A percentile compares a stretch with the other conserved stretches of the same genome.
These are phyloP conservation scores for Pygoscelis antarcticus DNA, from an alignment of 2,113 vertebrate species.

Conservation along the genomic window DNA sequence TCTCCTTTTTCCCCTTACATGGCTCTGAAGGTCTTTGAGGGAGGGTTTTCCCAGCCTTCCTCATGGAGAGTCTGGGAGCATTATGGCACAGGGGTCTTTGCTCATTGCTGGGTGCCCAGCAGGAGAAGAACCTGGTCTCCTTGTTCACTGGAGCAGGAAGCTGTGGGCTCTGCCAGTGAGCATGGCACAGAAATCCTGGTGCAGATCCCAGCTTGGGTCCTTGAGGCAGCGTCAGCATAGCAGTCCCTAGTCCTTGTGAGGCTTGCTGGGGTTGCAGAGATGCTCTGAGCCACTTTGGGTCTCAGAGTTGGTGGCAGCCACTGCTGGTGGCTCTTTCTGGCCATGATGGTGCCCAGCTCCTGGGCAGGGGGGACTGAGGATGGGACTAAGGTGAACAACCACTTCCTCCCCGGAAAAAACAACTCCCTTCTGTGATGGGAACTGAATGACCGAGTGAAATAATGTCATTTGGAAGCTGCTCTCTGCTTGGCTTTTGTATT, in stretches of 20 bases:
- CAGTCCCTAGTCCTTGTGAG: background rate
- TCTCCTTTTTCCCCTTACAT: background rate
- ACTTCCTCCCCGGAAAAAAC: background rate
- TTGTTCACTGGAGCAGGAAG: background rate
- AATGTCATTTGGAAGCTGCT: background rate
- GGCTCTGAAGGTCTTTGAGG: background rate
- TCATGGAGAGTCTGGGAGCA: background rate
- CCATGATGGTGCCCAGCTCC: background rate
- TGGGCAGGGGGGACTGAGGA: background rate
- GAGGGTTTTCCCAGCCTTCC: background rate
- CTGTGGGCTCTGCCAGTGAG: background rate
- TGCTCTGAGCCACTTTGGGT: background rate
- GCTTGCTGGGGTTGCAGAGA: background rate
- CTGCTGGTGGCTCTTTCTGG: background rate
- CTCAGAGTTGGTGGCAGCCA: background rate
- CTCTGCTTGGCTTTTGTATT: background rate
- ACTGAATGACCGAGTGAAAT: background rate
- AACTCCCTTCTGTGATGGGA: background rate
- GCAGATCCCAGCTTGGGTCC: background rate
- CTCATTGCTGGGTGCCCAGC: background rate
- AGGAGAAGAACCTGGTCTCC: background rate
- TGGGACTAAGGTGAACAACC: background rate
- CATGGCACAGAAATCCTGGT: background rate
- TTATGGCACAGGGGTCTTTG: background rate
- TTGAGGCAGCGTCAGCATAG: background rate